These are phyloP conservation scores for Prunella himalayana DNA, from an alignment of 2,113 vertebrate species.

Conservation along the genomic window DNA sequence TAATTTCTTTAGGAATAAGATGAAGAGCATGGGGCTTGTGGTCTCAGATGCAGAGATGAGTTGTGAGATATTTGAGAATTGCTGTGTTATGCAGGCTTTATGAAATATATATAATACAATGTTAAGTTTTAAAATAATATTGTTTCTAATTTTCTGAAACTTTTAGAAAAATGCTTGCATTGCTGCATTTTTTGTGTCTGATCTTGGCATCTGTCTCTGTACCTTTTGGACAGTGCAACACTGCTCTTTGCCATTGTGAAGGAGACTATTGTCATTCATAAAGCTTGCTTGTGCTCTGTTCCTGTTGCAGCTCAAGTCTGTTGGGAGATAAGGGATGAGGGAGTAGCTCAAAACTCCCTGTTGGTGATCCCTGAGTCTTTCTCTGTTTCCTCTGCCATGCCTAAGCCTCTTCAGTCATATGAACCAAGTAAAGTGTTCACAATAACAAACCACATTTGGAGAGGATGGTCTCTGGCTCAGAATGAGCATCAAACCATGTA, in stretches of 20 bases:
- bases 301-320: not conserved
- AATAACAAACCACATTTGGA: not conserved
- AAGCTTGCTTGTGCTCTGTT: not conserved
- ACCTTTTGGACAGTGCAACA: not conserved
- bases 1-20: not conserved
- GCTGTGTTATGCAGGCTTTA: not conserved
- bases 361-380: not conserved
- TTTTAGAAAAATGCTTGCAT: not conserved
- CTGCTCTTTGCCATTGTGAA: not conserved
- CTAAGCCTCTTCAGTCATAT: not conserved
- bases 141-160: not conserved
- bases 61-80: not conserved
- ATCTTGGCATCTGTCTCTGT: not conserved
- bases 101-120: not conserved
- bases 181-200: not conserved
- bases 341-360: not conserved
- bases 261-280: not conserved
- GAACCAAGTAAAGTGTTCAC: not conserved
- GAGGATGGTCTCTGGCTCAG: not conserved
- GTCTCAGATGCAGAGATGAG: not conserved
- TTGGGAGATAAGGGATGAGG: not conserved
- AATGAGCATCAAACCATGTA: not conserved
- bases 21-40: not conserved
- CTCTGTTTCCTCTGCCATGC: not conserved
- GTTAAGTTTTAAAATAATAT: not conserved